Evolutionary conservation across 2,888 invertebrate genomes (phyloP).

Genomic region (Octodonta nipae): DNA sequence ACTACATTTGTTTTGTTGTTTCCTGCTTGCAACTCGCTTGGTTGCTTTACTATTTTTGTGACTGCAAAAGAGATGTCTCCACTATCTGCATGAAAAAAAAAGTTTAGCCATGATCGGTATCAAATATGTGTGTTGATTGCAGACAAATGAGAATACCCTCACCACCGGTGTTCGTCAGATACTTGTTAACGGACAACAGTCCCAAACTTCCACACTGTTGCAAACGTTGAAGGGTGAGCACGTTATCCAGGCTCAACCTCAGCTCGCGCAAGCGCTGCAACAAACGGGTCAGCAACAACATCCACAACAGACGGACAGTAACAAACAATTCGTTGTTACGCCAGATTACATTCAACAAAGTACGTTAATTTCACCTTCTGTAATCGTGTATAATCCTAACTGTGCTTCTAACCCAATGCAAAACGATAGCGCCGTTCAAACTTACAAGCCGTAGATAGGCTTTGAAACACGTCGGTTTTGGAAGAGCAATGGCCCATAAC

Average conservation of each 20-base stretch:
- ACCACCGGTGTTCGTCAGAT: constrained; percentile 28
- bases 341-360: constrained; percentile 90
- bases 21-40: no score
- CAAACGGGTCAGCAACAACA: constrained; percentile 9
- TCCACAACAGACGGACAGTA: constrained; percentile 14
- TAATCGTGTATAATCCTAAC: constrained; percentile 36
- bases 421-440: constrained; percentile 29
- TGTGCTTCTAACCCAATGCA: constrained; percentile 35
- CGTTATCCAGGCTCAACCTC: constrained; percentile 21
- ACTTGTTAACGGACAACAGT: constrained; percentile 33
- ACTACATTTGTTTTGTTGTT: no score
- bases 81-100: no score
- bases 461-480: constrained; percentile 7
- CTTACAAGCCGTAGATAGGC: constrained; percentile 18
- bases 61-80: no score
- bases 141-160: constrained; percentile 13
- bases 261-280: constrained; percentile 7
- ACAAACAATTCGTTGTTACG: constrained; percentile 69
- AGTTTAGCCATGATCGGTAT: no score
- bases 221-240: constrained; percentile 30
- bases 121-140: constrained; percentile 12
- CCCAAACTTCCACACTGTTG: constrained; percentile 29
- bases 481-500: constrained; percentile 13
- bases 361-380: constrained; percentile 45
- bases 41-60: no score